Base-by-base conservation (phyloP, 2,113 vertebrate genomes). In the Brachyhypopomus gauderio region DNA sequence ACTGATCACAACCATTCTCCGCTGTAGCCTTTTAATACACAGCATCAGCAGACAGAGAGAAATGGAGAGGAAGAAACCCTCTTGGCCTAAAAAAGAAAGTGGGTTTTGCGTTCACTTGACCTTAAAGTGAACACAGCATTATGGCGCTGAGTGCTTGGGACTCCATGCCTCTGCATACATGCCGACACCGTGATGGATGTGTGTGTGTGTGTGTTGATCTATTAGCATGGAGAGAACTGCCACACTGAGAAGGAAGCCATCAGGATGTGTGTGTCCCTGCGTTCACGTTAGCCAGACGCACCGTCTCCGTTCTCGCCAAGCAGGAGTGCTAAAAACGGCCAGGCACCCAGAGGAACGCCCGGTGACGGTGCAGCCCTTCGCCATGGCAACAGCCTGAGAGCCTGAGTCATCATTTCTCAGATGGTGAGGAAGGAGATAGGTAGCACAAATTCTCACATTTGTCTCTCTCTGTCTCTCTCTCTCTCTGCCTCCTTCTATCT, bases 281-380 rank as follows among this genome's bases (percentile, higher is more conserved):
- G 14, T 73, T 80, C 62, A 41, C 59, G 23, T 80, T 48, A 80
- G 58, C 58, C 78, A 73, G 71, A 74, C 73, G 71, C 55, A 73
- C 17, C 22, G 71, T 58, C 72, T 81, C 62, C 48, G 25, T 75
- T 66, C 72, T 75, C 22, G 5, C 22, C 23, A 72, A 14, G 14
- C 36, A 9, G 34, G 45, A 66, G 25, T 56, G 71, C 79, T 55
- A 80, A 80, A 75, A 80, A 80, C 71, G 17, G 17, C 27, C 23
- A 66, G n/a, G 45, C 63, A 62, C 79, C 71, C 71, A 58, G 14
- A 67, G 79, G 71, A 75, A 73, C 48, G 71, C 55, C 70, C 30
- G 12, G 27, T 20, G 27, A 75, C 67, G 19, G 27, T 25, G 78
- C 7, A 64, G 59, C 20, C 41, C 14, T 27, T 74, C 45, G 48